These are phyloP conservation scores for Amblyjoppa fuscipennis DNA, from an alignment of 2,888 invertebrate genomes.

Conservation along the genomic window DNA sequence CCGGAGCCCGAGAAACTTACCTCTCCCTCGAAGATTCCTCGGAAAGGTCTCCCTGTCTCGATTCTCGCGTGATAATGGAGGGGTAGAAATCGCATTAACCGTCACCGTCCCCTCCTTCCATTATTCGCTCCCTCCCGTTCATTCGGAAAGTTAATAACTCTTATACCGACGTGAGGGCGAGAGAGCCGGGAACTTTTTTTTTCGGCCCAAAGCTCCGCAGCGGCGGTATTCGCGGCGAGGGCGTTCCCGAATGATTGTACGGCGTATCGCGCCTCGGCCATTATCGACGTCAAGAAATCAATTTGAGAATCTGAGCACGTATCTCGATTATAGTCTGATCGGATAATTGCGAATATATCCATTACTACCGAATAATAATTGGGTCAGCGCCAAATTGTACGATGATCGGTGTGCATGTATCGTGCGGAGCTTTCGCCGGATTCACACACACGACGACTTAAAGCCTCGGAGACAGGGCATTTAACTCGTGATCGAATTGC, in stretches of 20 bases:
- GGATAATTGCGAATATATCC: constrained; percentile 12
- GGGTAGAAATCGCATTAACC: constrained; percentile 29
- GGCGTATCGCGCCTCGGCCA: neutral
- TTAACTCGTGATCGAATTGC: constrained; percentile 23
- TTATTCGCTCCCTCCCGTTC: neutral
- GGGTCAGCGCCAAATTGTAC: constrained; percentile 18
- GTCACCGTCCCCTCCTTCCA: neutral
- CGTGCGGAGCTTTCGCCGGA: neutral
- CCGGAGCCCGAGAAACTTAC: constrained; percentile 6
- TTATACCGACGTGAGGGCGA: neutral
- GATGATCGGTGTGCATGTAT: neutral
- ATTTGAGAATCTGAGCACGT: neutral
- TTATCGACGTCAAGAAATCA: neutral
- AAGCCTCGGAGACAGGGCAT: constrained; percentile 17
- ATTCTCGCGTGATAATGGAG: constrained; percentile 13
- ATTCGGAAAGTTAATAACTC: constrained; percentile 17
- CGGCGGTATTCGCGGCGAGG: neutral
- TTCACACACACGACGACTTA: constrained; percentile 4
- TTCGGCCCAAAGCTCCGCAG: neutral
- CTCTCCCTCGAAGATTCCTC: constrained; percentile 17
- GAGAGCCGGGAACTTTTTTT: neutral
- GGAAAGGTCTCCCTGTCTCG: neutral
- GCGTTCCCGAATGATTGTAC: constrained; percentile 7
- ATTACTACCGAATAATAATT: constrained; percentile 25
- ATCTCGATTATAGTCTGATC: neutral